phyloP scores from a whole-genome alignment of 2,888 invertebrate genomes.

The Thereva unica region DNA sequence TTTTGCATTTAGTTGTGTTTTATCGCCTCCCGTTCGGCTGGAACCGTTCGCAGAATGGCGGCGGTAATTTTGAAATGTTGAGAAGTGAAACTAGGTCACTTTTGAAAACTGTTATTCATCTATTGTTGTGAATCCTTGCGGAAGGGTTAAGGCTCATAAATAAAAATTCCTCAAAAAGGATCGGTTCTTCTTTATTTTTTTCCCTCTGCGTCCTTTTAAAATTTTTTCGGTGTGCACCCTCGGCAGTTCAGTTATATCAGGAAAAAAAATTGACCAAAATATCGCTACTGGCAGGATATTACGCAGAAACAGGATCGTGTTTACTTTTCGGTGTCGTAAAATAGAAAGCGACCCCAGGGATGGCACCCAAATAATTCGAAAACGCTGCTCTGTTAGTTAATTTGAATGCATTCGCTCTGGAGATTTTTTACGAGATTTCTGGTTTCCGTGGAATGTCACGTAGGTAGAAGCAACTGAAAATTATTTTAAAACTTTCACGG shows the following conservation, averaged over 20 bases:
- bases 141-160: constrained; percentile 16
- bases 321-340: constrained; percentile 9
- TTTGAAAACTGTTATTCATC: not conserved
- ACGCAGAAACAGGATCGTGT: not conserved
- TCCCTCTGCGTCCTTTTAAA: not conserved
- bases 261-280: constrained; percentile 7
- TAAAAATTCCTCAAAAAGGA: constrained; percentile 10
- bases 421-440: too few relatives aligned
- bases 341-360: constrained; percentile 11
- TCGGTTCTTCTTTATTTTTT: constrained; percentile 2
- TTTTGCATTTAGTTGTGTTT: not conserved
- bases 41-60: not conserved
- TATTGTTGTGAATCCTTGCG: not conserved
- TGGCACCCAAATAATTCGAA: constrained; percentile 8
- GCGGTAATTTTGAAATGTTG: constrained; percentile 16
- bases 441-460: too few relatives aligned
- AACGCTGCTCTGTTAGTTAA: not conserved
- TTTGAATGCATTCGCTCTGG: constrained; percentile 3
- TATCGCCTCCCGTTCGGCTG: not conserved
- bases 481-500: too few relatives aligned
- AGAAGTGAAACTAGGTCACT: constrained; percentile 8
- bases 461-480: too few relatives aligned
- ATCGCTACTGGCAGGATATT: constrained; percentile 13
- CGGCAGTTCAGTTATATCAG: not conserved
- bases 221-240: not conserved